Percentiles rank a stretch among this genome's conserved stretches.
Evolutionary conservation across 2,113 vertebrate genomes (phyloP).

Genomic region (Otus sunia): DNA sequence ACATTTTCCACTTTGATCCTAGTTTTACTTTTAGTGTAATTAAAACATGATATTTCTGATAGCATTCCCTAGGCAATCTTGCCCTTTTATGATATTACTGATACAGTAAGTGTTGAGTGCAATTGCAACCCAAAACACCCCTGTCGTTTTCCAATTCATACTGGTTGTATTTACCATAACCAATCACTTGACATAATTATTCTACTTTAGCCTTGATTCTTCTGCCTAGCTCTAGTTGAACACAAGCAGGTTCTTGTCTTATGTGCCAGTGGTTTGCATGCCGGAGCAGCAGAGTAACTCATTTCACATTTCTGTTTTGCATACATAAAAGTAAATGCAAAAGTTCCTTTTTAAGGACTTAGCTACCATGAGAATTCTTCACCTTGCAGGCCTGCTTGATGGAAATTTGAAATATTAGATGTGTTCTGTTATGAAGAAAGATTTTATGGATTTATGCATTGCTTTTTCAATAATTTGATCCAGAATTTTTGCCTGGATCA

Average conservation of each 20-base stretch:
- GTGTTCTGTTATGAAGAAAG: neutral
- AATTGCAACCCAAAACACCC: neutral
- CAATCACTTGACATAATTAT: neutral
- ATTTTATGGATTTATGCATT: neutral
- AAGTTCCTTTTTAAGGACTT: neutral
- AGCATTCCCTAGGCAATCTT: neutral
- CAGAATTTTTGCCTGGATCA: neutral
- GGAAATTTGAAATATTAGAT: neutral
- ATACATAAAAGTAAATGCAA: fast-evolving
- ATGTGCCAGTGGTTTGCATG: neutral
- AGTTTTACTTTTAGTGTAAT: neutral
- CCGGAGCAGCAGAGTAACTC: neutral
- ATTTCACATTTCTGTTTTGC: neutral
- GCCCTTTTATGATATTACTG: neutral
- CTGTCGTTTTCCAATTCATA: neutral
- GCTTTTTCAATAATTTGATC: neutral
- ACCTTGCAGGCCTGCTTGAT: neutral
- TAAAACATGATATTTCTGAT: neutral
- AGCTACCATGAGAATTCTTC: neutral
- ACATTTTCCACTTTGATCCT: neutral
- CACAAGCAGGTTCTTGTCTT: neutral
- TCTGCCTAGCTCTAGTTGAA: neutral
- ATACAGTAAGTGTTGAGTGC: neutral
- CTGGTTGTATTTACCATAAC: neutral
- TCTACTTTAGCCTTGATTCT: neutral